These are phyloP conservation scores for Eupithecia abbreviata DNA, from an alignment of 2,888 invertebrate species.

Conservation along the genomic window DNA sequence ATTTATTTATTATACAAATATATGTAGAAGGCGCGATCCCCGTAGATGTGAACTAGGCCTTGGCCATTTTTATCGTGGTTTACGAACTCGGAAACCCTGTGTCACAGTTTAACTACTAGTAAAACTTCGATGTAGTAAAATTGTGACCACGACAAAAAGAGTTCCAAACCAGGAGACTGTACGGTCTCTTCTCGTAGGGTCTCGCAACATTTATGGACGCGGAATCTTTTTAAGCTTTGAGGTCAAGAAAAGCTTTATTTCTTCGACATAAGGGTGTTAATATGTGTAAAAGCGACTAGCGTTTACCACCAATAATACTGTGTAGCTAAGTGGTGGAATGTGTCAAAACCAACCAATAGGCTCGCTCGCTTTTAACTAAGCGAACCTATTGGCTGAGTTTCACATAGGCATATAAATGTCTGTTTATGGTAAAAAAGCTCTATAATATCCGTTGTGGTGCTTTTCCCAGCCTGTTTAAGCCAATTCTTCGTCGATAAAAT, in stretches of 20 bases:
- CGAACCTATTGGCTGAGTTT: neutral
- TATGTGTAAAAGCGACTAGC: neutral
- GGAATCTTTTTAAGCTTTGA: neutral
- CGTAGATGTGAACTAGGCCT: neutral
- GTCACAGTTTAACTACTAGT: neutral
- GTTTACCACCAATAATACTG: neutral
- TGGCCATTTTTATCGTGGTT: neutral
- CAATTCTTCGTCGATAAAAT: neutral
- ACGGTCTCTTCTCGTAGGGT: neutral
- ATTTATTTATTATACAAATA: neutral
- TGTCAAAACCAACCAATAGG: neutral
- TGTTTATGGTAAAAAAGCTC: neutral
- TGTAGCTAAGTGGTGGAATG: neutral
- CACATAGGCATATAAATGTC: too few relatives aligned
- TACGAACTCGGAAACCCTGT: neutral
- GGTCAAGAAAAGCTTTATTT: neutral
- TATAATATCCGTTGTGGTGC: neutral
- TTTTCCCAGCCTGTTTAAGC: neutral
- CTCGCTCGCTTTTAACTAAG: neutral
- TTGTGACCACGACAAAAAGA: constrained; percentile 1
- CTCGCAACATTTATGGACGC: neutral
- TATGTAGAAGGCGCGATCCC: neutral
- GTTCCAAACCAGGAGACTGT: neutral
- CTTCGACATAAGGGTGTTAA: neutral
- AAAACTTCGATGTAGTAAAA: neutral